Percentiles rank a stretch among this genome's conserved stretches.
phyloP scores from a whole-genome alignment of 2,113 vertebrate species.

The Guaruba guarouba region DNA sequence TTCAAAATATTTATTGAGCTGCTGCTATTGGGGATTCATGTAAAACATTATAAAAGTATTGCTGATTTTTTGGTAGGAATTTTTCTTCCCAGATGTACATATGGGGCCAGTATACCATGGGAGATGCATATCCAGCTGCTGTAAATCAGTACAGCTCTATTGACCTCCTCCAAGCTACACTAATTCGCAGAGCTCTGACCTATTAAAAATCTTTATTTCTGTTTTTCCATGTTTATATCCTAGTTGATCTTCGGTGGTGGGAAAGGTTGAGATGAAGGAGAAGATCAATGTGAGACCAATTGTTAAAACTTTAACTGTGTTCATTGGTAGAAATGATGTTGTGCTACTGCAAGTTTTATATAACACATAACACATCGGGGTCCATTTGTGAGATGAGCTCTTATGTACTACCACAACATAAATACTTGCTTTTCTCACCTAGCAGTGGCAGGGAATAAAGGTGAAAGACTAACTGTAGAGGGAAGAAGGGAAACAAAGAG shows the following conservation, averaged over 20 bases:
- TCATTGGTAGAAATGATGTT: neutral
- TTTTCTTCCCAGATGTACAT: neutral
- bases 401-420: neutral
- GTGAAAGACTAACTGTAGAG: neutral
- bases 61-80: neutral
- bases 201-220: conserved; percentile 64
- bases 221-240: conserved; percentile 35
- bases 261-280: conserved; percentile 40
- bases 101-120: neutral
- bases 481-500: neutral
- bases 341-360: neutral
- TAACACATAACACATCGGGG: neutral
- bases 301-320: conserved; percentile 18
- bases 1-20: conserved; percentile 34
- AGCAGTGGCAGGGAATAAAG: neutral
- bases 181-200: neutral
- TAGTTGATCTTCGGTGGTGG: conserved; percentile 29
- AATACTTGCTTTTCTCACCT: neutral
- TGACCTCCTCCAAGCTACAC: neutral
- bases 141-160: neutral
- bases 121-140: neutral
- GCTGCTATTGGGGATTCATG: neutral
- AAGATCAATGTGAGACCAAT: conserved; percentile 35
- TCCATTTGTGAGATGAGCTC: neutral
- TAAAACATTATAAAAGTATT: neutral